Percentiles rank a stretch among this genome's conserved stretches.
Conservation (phyloP, 92 coral and sea anemone genomes). For the Diadumene lineata region DNA sequence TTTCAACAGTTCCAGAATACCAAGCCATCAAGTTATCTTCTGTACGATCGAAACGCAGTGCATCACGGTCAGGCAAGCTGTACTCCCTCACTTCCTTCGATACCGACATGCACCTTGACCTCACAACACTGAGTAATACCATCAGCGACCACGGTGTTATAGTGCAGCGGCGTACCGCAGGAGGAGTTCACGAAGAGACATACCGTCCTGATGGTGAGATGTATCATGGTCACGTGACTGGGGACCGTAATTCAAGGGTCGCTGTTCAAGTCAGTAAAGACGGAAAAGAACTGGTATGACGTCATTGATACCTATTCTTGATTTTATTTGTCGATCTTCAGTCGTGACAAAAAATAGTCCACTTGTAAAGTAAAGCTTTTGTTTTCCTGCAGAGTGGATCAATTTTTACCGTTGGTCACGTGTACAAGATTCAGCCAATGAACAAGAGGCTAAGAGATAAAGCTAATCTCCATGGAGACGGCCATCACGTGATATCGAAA, state of each 20-base stretch:
- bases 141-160: constrained; percentile 35
- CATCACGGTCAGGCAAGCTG: constrained; percentile 1
- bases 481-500: constrained; percentile 61
- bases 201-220: constrained; percentile 48
- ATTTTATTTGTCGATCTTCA: no score
- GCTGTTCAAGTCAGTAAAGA: constrained; percentile 57
- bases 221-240: constrained; percentile 59
- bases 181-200: constrained; percentile 46
- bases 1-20: constrained; percentile 74
- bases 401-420: constrained; percentile 42
- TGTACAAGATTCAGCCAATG: constrained; percentile 72
- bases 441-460: constrained; percentile 47
- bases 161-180: constrained; percentile 46
- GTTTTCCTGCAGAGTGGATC: constrained; percentile 71
- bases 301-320: no score
- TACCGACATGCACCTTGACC: constrained; percentile 33
- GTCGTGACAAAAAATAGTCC: no score
- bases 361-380: no score
- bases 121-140: constrained; percentile 43
- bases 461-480: constrained; percentile 28
- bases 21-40: constrained; percentile 28
- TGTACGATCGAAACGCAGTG: constrained; percentile 40
- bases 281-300: constrained; percentile 54
- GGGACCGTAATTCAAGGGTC: constrained; percentile 51
- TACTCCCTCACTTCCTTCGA: constrained; percentile 54